These are phyloP conservation scores for Coecobrya sp. DNA, from an alignment of 2,888 invertebrate genomes.

Conservation along the genomic window DNA sequence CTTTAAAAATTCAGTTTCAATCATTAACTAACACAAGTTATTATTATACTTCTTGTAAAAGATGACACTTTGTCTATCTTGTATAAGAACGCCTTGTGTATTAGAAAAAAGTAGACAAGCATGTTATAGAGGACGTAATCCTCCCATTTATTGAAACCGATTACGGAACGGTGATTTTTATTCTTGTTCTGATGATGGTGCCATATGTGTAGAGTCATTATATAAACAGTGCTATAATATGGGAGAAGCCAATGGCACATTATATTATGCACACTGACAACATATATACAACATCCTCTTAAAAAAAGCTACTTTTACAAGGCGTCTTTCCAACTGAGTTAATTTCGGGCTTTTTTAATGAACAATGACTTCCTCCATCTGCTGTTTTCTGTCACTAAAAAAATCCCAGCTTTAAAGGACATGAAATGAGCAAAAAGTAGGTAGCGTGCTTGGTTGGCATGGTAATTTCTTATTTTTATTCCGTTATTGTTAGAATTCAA, in stretches of 20 bases:
- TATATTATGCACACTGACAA: not conserved
- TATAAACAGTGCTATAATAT: not conserved
- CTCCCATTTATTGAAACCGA: not conserved
- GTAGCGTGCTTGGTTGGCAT: conserved; percentile 9
- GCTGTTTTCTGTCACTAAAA: conserved; percentile 64
- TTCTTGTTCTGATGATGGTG: not conserved
- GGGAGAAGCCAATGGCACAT: too few species aligned
- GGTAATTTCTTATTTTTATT: conserved; percentile 25
- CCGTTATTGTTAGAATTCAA: conserved; percentile 55
- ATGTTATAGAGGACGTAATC: too few species aligned
- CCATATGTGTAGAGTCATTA: conserved; percentile 13
- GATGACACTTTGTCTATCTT: not conserved
- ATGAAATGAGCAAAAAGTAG: not conserved
- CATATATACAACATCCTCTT: not conserved
- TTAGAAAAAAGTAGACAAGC: not conserved
- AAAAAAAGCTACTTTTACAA: not conserved
- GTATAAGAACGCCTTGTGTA: not conserved
- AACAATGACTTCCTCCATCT: conserved; percentile 75
- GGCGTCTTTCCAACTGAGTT: conserved; percentile 74
- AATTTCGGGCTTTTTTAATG: conserved; percentile 49
- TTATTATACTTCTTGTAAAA: not conserved
- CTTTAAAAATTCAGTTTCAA: not conserved
- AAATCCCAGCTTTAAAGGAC: not conserved
- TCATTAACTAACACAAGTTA: not conserved
- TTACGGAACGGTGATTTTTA: conserved; percentile 50